A percentile compares a stretch with the other conserved stretches of the same genome.
Conservation (phyloP, 2,888 invertebrate genomes). For the Neoascia interrupta region DNA sequence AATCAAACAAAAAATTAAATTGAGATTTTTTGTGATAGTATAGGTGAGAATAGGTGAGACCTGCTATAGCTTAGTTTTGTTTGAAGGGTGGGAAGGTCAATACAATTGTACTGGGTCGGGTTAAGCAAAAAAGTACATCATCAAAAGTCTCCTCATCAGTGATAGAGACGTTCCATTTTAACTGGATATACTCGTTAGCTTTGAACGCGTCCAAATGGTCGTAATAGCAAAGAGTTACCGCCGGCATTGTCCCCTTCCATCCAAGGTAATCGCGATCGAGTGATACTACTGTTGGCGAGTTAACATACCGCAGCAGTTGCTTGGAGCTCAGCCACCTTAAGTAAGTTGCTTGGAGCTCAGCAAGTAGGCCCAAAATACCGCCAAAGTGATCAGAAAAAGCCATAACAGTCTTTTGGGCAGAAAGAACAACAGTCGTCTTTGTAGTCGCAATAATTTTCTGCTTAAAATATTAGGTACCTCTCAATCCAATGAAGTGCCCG, state of each 20-base stretch:
- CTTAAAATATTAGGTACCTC: no score
- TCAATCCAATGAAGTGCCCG: constrained; percentile 72
- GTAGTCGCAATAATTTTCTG: no score
- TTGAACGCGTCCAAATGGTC: constrained; percentile 76
- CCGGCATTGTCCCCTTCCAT: constrained; percentile 78
- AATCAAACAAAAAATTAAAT: no score
- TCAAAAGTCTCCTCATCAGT: constrained; percentile 78
- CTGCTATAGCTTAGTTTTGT: no score
- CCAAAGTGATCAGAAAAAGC: constrained; percentile 72
- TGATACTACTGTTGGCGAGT: constrained; percentile 77
- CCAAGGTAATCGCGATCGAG: constrained; percentile 78
- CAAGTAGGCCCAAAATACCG: constrained; percentile 72
- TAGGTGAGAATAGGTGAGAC: no score
- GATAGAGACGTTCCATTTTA: constrained; percentile 79
- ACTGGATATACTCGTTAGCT: constrained; percentile 75
- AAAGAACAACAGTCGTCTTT: no score
- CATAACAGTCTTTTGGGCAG: constrained; percentile 75
- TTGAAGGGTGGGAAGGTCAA: no score
- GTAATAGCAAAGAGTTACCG: constrained; percentile 77
- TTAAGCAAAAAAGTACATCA: no score
- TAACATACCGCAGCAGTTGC: constrained; percentile 74
- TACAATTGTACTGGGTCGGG: no score
- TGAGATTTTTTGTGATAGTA: no score
- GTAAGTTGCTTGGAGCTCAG: no score
- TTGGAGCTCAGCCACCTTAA: no score